Evolutionary conservation across 2,113 vertebrate species (phyloP), one percentile per base, ranked within the genome.

Genomic region (Centropus unirufus): DNA sequence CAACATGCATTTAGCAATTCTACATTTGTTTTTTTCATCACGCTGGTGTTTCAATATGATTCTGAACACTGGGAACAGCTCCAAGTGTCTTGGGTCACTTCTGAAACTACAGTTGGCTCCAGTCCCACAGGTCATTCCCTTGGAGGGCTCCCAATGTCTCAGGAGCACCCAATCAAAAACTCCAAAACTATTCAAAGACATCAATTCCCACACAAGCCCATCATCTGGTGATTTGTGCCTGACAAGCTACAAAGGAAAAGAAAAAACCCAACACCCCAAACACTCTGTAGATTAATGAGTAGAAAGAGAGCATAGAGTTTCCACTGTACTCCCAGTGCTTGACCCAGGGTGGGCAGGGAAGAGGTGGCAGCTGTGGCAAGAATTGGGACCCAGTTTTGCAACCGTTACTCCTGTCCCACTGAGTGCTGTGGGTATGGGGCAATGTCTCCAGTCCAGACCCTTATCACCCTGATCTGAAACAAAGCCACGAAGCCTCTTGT

Each of bases 101-200:
- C 90, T 95, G 83, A 93, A 96, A 95, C 77, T 92, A 96, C 86
- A 93, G 80, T 12, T 97, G 96, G 95, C 90, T 72, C 11, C 80
- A 59, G 18, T 87, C 93, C 94, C 83, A 54, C 90, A 95, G 95
- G 95, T 93, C 96, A 94, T 81, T 90, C 83, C 90, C 49, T 84
- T 95, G 92, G 94, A 94, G 88, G n/a, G 47, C 69, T 94, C 92
- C 92, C 88, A 88, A 2, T 27, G 54, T 49, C 90, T 75, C 57
- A 49, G 44, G 40, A 90, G 62, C 80, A 89, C 64, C 93, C 90
- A 87, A 14, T 22, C 14, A 12, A 63, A 77, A 94, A 74, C 58
- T 82, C 76, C 36, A 47, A 96, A 92, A 54, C 51, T 40, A 54
- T 2, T 6, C 52, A 29, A 59, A 90, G 73, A 49, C 80, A 82